phyloP scores from a whole-genome alignment of 2,888 invertebrate genomes.

The Homarus gammarus region DNA sequence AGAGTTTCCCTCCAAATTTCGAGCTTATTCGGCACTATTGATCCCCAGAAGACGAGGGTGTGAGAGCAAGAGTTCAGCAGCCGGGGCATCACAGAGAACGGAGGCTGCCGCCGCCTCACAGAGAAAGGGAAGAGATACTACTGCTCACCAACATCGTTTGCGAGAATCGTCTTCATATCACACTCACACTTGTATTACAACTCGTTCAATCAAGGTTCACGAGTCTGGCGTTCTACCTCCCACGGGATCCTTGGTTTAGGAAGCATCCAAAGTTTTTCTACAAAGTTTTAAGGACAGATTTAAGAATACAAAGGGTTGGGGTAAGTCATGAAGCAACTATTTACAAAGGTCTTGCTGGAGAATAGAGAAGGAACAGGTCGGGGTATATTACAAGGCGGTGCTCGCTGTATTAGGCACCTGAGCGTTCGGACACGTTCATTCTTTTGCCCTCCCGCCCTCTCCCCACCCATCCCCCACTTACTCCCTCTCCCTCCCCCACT shows the following conservation, averaged over 20 bases:
- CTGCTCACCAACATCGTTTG: not conserved
- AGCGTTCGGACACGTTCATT: not conserved
- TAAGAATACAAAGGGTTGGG: not conserved
- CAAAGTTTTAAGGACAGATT: not conserved
- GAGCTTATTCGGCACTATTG: constrained; percentile 69
- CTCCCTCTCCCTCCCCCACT: not conserved
- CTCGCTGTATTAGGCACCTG: too few relatives aligned
- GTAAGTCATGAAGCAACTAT: too few relatives aligned
- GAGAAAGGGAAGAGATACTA: constrained; percentile 21
- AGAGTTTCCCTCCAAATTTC: constrained; percentile 57
- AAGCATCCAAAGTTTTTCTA: not conserved
- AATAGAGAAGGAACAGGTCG: too few relatives aligned
- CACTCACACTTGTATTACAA: constrained; percentile 28
- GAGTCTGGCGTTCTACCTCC: not conserved
- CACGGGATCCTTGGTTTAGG: too few relatives aligned
- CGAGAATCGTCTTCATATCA: not conserved
- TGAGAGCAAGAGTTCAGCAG: constrained; percentile 35
- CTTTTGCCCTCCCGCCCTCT: not conserved
- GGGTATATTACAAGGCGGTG: too few relatives aligned
- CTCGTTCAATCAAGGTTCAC: constrained; percentile 37
- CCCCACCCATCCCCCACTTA: not conserved
- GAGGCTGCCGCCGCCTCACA: not conserved
- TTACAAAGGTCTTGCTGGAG: too few relatives aligned
- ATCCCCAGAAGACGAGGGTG: constrained; percentile 43
- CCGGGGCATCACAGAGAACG: constrained; percentile 48